A percentile compares a stretch with the other conserved stretches of the same genome.
Conservation (phyloP, 2,113 vertebrate genomes). For the Parus major region DNA sequence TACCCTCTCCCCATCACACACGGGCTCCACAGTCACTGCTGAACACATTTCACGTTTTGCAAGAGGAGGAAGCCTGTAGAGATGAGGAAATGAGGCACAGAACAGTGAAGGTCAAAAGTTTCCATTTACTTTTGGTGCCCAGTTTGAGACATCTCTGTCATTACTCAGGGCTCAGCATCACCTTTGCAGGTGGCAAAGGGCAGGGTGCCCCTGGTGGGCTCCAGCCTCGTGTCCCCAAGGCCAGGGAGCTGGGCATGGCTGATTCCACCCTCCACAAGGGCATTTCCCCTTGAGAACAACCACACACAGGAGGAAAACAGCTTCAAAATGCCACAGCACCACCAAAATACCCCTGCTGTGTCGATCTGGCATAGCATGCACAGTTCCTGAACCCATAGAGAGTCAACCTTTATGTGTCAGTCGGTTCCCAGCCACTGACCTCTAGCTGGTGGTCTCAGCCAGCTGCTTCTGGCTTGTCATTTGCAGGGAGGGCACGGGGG, state of each 20-base stretch:
- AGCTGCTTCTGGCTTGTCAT: not conserved
- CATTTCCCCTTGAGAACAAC: not conserved
- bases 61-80: not conserved
- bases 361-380: rapidly evolving
- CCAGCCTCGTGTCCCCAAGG: not conserved
- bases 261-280: not conserved
- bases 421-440: not conserved
- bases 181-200: not conserved
- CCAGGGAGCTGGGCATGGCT: not conserved
- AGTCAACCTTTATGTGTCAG: not conserved
- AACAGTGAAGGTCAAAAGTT: slow-evolving; percentile 55
- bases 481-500: not conserved
- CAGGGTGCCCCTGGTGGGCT: not conserved
- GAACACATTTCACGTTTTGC: not conserved
- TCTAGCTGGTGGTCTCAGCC: not conserved
- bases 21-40: rapidly evolving
- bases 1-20: not conserved
- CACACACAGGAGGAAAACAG: not conserved
- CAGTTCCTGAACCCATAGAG: not conserved
- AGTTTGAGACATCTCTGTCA: not conserved
- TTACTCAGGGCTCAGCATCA: not conserved
- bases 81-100: slow-evolving; percentile 37
- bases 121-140: slow-evolving; percentile 29
- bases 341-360: not conserved
- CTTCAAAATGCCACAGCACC: not conserved